A percentile compares a stretch with the other conserved stretches of the same genome.
Evolutionary conservation across 2,888 invertebrate genomes (phyloP).

Genomic region (Siphlonurus alternatus): DNA sequence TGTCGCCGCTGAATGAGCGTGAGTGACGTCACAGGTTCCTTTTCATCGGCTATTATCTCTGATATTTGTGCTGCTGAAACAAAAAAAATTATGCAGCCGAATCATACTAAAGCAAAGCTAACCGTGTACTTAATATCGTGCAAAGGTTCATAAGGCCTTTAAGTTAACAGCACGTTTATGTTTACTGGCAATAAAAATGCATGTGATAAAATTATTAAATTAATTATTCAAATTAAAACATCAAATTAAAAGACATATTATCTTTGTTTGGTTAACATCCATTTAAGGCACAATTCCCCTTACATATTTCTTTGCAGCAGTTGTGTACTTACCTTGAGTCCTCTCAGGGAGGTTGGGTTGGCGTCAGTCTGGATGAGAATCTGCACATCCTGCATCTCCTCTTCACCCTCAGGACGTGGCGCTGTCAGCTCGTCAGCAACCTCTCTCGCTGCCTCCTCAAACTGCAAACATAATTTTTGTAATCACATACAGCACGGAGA

Average conservation of each 20-base stretch:
- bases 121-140: too few relatives aligned
- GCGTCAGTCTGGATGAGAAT: slow-evolving; percentile 72
- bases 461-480: slow-evolving; percentile 23
- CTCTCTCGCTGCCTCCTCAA: slow-evolving; percentile 94
- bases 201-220: too few relatives aligned
- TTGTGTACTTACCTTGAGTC: slow-evolving; percentile 66
- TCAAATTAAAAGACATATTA: slow-evolving; percentile 7
- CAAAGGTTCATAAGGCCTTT: too few relatives aligned
- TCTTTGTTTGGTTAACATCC: too few relatives aligned
- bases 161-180: not conserved
- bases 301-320: too few relatives aligned
- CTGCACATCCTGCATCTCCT: slow-evolving; percentile 83
- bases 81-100: too few relatives aligned
- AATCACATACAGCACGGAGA: not conserved
- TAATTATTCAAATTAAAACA: not conserved
- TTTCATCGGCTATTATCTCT: too few relatives aligned
- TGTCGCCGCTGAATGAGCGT: too few relatives aligned
- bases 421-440: slow-evolving; percentile 93
- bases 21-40: too few relatives aligned
- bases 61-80: too few relatives aligned
- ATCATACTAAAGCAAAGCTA: too few relatives aligned
- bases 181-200: not conserved
- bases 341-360: slow-evolving; percentile 61
- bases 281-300: too few relatives aligned
- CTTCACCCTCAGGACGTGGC: slow-evolving; percentile 80